These are phyloP conservation scores for Pteropus rufus DNA, from an alignment of 2,797 vertebrate species.

Conservation along the genomic window DNA sequence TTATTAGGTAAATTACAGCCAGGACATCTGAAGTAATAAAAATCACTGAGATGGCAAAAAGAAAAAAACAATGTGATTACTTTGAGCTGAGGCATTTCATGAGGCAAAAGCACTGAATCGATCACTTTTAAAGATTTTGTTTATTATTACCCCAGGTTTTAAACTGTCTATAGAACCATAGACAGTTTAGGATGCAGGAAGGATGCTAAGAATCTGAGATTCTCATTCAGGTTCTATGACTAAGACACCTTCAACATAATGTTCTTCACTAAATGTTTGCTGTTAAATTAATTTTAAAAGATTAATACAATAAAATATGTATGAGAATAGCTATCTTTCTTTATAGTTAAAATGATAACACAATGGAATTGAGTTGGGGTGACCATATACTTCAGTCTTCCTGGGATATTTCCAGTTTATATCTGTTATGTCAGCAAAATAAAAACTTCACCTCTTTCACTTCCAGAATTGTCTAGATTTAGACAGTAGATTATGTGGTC, in stretches of 20 bases:
- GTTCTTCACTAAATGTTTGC: conserved; percentile 37
- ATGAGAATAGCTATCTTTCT: neutral
- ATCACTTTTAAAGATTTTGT: neutral
- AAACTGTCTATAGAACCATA: neutral
- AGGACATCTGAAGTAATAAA: neutral
- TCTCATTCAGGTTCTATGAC: neutral
- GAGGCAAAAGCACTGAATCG: neutral
- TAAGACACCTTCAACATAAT: neutral
- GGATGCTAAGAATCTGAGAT: neutral
- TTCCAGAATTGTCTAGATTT: conserved; percentile 9
- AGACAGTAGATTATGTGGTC: neutral
- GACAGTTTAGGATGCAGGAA: neutral
- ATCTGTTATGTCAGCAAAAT: neutral
- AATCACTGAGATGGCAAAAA: neutral
- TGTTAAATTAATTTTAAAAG: conserved; percentile 17
- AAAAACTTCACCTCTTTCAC: neutral
- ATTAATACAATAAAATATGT: neutral
- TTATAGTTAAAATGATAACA: neutral
- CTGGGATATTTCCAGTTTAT: neutral
- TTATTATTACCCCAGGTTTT: neutral
- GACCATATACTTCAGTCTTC: neutral
- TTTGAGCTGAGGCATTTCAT: neutral
- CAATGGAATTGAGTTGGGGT: neutral
- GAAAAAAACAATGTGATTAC: neutral
- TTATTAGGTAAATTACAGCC: neutral